phyloP scores from a whole-genome alignment of 2,888 invertebrate genomes.

The Fragum fragum region DNA sequence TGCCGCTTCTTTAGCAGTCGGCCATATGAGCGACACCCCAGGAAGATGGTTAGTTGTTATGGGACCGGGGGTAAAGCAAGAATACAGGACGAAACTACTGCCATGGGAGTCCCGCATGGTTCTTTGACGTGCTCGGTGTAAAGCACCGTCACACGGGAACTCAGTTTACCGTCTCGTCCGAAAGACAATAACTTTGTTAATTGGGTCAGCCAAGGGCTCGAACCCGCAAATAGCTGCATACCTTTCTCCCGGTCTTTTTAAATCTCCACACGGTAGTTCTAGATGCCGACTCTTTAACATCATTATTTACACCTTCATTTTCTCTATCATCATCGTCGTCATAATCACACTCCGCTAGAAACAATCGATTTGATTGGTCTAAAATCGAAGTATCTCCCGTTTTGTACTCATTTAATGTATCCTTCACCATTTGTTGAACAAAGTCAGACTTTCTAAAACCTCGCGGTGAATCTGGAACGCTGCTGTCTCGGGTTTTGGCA shows the following conservation, averaged over 20 bases:
- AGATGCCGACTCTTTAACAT: constrained; percentile 17
- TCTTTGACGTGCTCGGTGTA: too few relatives aligned
- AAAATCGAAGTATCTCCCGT: constrained; percentile 33
- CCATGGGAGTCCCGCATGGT: too few relatives aligned
- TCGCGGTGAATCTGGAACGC: constrained; percentile 25
- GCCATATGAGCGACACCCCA: too few relatives aligned
- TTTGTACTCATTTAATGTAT: constrained; percentile 59
- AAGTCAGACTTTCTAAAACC: constrained; percentile 33
- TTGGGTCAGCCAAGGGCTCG: too few relatives aligned
- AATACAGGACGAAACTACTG: too few relatives aligned
- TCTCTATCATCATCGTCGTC: constrained; percentile 51
- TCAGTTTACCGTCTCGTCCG: too few relatives aligned
- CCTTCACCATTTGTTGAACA: constrained; percentile 56
- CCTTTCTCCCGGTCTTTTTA: constrained; percentile 47
- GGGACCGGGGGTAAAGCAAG: too few relatives aligned
- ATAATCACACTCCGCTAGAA: constrained; percentile 63
- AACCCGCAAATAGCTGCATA: constrained; percentile 26
- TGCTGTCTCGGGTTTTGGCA: constrained; percentile 26
- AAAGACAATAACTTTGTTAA: too few relatives aligned
- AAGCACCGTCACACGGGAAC: too few relatives aligned
- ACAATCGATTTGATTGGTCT: constrained; percentile 48
- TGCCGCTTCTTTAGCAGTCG: too few relatives aligned
- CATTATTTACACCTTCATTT: constrained; percentile 37
- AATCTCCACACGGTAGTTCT: constrained; percentile 39
- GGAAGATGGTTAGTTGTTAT: too few relatives aligned